These are phyloP conservation scores for Epinephelus lanceolatus DNA, from an alignment of 2,113 vertebrate species.

Conservation along the genomic window DNA sequence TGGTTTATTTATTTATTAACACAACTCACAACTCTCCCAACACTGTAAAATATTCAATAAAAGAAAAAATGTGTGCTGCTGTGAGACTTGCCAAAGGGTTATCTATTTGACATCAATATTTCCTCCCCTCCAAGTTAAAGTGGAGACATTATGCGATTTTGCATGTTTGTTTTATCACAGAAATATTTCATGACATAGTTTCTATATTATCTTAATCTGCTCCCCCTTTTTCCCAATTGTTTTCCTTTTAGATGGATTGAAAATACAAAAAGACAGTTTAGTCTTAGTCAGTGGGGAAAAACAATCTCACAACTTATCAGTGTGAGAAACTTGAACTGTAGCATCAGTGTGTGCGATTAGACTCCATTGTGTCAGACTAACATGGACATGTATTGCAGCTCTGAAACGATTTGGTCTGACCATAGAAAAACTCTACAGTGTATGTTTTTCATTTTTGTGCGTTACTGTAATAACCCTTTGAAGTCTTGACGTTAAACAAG, in stretches of 20 bases:
- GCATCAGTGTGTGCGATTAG: background rate
- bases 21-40: background rate
- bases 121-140: background rate
- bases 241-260: slow-evolving; percentile 11
- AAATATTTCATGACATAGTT: background rate
- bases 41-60: background rate
- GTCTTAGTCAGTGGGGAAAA: background rate
- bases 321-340: slow-evolving; percentile 7
- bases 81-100: background rate
- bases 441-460: background rate
- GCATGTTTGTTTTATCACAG: too few species aligned
- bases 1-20: background rate
- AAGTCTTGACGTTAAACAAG: background rate
- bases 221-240: background rate
- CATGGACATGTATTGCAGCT: background rate
- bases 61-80: background rate
- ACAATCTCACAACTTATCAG: background rate
- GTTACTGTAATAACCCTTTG: background rate
- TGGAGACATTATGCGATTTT: background rate
- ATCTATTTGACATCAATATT: background rate
- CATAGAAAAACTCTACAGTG: background rate
- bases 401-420: background rate
- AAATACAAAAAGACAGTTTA: background rate
- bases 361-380: background rate
- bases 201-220: background rate